Conservation (phyloP, 1,140 invertebrate species). For the Choristoneura fumiferana region DNA sequence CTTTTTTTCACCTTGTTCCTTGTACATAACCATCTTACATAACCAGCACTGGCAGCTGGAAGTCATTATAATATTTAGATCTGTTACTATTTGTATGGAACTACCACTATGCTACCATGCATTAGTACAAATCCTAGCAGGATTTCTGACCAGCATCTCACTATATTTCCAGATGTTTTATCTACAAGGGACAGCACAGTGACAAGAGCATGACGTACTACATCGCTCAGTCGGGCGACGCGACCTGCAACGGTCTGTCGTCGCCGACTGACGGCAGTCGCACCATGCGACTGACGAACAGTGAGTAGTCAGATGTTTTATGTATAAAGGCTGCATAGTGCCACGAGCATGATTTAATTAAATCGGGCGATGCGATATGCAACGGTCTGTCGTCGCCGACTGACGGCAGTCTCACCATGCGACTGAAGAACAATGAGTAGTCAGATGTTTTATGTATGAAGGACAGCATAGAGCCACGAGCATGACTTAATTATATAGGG, state of each 20-base stretch:
- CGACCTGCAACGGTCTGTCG: slow-evolving; percentile 90
- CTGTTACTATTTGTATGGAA: no score
- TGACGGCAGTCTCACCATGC: slow-evolving; percentile 88
- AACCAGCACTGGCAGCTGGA: no score
- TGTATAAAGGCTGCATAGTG: slow-evolving; percentile 71
- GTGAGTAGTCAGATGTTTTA: slow-evolving; percentile 77
- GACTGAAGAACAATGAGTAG: slow-evolving; percentile 82
- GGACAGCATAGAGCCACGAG: slow-evolving; percentile 64
- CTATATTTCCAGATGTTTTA: slow-evolving; percentile 63
- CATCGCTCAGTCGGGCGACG: slow-evolving; percentile 92
- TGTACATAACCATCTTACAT: no score
- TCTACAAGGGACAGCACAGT: slow-evolving; percentile 69
- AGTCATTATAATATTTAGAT: no score
- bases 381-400: slow-evolving; percentile 88
- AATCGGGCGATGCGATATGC: slow-evolving; percentile 93
- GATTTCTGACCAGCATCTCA: neutral
- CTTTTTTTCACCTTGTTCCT: no score
- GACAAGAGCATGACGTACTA: slow-evolving; percentile 79
- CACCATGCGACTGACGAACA: slow-evolving; percentile 86
- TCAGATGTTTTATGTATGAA: slow-evolving; percentile 75
- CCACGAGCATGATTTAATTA: slow-evolving; percentile 79
- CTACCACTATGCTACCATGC: no score
- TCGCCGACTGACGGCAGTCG: slow-evolving; percentile 87
- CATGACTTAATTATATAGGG: slow-evolving; percentile 87
- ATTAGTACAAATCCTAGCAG: neutral